Conservation (phyloP, 92 coral and sea anemone species). For the Heteractis magnifica region DNA sequence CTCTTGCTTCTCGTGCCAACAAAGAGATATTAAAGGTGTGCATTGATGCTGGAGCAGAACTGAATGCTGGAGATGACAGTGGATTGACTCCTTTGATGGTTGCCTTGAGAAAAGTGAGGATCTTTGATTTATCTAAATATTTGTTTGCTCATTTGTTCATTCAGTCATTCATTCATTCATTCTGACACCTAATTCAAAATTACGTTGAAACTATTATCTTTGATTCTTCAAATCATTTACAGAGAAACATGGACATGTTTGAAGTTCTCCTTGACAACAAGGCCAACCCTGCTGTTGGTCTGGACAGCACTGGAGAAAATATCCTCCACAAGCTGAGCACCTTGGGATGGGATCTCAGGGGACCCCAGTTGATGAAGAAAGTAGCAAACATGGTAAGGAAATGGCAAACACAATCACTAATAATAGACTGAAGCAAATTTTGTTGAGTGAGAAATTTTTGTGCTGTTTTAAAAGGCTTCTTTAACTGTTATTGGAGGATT, state of each 20-base stretch:
- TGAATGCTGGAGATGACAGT: slow-evolving; percentile 57
- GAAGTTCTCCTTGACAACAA: slow-evolving; percentile 61
- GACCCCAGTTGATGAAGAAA: not conserved
- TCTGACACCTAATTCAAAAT: too few relatives aligned
- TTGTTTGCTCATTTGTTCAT: not conserved
- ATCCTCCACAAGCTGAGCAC: slow-evolving; percentile 45
- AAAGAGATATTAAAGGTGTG: slow-evolving; percentile 62
- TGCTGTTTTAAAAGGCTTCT: too few relatives aligned
- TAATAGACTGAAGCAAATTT: too few relatives aligned
- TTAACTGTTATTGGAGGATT: too few relatives aligned
- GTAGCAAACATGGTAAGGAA: slow-evolving; percentile 17
- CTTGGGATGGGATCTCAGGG: not conserved
- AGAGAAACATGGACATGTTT: slow-evolving; percentile 58
- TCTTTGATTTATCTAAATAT: not conserved
- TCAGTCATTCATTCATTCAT: too few relatives aligned
- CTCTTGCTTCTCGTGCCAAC: slow-evolving; percentile 48
- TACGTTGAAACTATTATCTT: not conserved
- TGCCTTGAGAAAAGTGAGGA: not conserved
- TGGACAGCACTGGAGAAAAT: slow-evolving; percentile 53
- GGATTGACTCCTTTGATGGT: slow-evolving; percentile 57
- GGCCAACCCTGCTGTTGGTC: slow-evolving; percentile 61
- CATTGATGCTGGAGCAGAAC: slow-evolving; percentile 67
- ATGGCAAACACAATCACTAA: too few relatives aligned
- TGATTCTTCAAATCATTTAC: not conserved
- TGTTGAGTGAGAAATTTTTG: too few relatives aligned